Percentiles rank a stretch among this genome's conserved stretches.
These are phyloP conservation scores for Oryctolagus cuniculus DNA, from an alignment of 2,113 vertebrate genomes.

Conservation along the genomic window DNA sequence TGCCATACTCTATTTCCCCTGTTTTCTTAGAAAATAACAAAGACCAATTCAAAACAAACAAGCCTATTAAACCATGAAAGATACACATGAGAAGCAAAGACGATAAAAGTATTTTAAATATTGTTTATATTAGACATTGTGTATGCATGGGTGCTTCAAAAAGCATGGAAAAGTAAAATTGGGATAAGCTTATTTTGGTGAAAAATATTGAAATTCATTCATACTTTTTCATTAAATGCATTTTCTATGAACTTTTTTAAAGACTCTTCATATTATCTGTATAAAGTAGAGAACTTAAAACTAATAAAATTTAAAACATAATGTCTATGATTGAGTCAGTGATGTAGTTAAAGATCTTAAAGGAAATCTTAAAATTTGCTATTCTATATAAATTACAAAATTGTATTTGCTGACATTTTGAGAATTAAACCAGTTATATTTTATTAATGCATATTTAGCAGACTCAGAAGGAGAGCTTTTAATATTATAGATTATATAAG, in stretches of 20 bases:
- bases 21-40: constrained; percentile 31
- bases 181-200: too few species aligned
- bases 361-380: neutral
- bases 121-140: neutral
- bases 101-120: constrained; percentile 22
- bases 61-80: neutral
- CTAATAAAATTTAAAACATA: constrained; percentile 3
- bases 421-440: neutral
- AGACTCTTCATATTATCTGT: neutral
- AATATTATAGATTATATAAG: neutral
- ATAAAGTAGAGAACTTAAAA: neutral
- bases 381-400: neutral
- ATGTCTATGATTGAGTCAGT: neutral
- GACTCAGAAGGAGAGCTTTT: neutral
- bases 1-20: neutral
- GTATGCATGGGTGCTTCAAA: neutral
- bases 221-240: too few species aligned
- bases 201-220: too few species aligned
- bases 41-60: neutral
- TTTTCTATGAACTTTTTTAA: too few species aligned
- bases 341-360: neutral
- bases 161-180: too few species aligned
- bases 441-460: neutral
- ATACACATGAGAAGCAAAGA: constrained; percentile 22
- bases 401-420: neutral